A percentile compares a stretch with the other conserved stretches of the same genome.
Conservation (phyloP, 2,113 vertebrate species). For the Amphilophus citrinellus region DNA sequence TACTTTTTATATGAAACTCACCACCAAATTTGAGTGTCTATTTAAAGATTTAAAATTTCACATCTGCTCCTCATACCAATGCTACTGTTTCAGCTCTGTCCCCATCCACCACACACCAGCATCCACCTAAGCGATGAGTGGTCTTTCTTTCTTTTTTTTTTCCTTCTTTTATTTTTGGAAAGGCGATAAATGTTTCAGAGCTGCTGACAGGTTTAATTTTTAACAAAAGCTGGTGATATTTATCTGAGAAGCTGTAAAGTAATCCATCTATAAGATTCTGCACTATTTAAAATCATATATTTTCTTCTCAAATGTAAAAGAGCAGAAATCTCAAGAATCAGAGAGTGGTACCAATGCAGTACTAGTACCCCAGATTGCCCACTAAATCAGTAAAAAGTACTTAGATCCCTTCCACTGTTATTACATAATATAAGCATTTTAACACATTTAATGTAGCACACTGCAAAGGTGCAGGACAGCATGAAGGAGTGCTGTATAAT, state of each 20-base stretch:
- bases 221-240: neutral
- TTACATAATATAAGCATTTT: neutral
- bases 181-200: accelerated
- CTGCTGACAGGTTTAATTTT: neutral
- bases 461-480: neutral
- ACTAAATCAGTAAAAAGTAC: neutral
- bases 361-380: neutral
- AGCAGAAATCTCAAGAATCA: neutral
- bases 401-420: neutral
- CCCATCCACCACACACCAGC: no score
- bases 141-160: no score
- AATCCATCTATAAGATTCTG: neutral
- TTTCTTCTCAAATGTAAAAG: neutral
- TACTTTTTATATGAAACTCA: no score
- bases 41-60: no score
- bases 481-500: constrained; percentile 27
- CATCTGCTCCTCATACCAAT: no score
- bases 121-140: no score
- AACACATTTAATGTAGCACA: constrained; percentile 23
- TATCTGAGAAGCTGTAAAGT: neutral
- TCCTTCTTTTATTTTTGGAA: no score
- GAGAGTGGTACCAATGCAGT: neutral
- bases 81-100: no score
- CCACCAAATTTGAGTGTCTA: no score
- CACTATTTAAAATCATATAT: neutral